A percentile compares a stretch with the other conserved stretches of the same genome.
Conservation (phyloP, 2,797 vertebrate species). For the Lacerta agilis region DNA sequence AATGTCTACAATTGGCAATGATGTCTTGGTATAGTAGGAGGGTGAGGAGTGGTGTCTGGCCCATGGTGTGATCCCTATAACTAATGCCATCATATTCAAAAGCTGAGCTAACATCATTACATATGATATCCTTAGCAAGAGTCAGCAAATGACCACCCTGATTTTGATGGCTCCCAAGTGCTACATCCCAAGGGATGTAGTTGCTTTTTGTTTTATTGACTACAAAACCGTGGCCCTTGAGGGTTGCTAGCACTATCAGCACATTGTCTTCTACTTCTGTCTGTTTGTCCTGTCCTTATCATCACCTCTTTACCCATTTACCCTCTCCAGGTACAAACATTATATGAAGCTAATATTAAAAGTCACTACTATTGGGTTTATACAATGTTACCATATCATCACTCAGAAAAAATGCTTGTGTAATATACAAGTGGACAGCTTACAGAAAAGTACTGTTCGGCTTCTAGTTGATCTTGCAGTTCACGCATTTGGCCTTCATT, state of each 20-base stretch:
- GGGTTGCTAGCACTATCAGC: too few relatives aligned
- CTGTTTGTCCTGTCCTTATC: not conserved
- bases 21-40: too few relatives aligned
- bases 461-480: constrained; percentile 98
- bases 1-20: too few relatives aligned
- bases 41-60: too few relatives aligned
- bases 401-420: not conserved
- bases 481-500: constrained; percentile 99
- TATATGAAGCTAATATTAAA: not conserved
- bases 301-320: not conserved
- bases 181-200: too few relatives aligned
- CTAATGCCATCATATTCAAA: too few relatives aligned
- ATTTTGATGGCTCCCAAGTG: too few relatives aligned
- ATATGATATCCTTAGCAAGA: too few relatives aligned
- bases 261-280: not conserved
- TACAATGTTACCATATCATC: not conserved
- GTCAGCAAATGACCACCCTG: too few relatives aligned
- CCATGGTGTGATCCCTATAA: too few relatives aligned
- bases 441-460: constrained; percentile 99
- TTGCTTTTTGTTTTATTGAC: not conserved
- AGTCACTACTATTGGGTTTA: not conserved
- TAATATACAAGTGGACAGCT: constrained; percentile 65
- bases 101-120: too few relatives aligned
- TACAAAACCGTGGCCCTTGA: not conserved
- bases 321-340: not conserved